phyloP scores from a whole-genome alignment of 1,140 invertebrate genomes.

The Thaumatotibia leucotreta region DNA sequence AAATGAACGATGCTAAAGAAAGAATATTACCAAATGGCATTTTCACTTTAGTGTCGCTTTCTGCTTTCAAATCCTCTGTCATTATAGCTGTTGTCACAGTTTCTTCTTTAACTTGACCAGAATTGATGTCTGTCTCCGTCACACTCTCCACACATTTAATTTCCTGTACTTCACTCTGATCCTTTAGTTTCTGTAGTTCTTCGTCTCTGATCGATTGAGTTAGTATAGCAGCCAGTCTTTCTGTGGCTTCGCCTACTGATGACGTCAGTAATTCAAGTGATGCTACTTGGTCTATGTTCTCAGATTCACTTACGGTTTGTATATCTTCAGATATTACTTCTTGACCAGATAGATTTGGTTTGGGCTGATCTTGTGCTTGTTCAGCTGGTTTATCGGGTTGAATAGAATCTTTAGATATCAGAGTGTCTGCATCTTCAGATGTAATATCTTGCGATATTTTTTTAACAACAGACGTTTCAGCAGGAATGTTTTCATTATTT shows the following conservation, averaged over 20 bases:
- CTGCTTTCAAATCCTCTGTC: not conserved
- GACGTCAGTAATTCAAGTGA: not conserved
- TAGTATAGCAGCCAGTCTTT: not conserved
- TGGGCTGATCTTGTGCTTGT: not conserved
- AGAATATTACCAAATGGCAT: constrained; percentile 9
- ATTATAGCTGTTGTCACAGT: not conserved
- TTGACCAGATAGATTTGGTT: not conserved
- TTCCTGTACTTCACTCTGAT: not conserved
- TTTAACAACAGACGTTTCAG: not conserved
- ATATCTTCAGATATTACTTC: not conserved
- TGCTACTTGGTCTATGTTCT: not conserved
- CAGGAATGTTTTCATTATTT: not conserved
- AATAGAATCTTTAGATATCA: too few species aligned
- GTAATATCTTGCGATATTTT: not conserved
- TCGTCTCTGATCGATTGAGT: not conserved
- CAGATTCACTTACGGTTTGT: not conserved
- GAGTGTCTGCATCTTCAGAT: too few species aligned
- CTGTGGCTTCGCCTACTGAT: not conserved
- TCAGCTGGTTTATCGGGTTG: not conserved
- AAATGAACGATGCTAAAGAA: not conserved
- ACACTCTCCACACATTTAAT: not conserved
- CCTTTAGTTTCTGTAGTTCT: not conserved
- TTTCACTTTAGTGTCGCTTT: not conserved
- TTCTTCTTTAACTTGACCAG: not conserved
- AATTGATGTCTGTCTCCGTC: not conserved